phyloP scores from a whole-genome alignment of 1,140 invertebrate genomes.

The Brachionus sp. region DNA sequence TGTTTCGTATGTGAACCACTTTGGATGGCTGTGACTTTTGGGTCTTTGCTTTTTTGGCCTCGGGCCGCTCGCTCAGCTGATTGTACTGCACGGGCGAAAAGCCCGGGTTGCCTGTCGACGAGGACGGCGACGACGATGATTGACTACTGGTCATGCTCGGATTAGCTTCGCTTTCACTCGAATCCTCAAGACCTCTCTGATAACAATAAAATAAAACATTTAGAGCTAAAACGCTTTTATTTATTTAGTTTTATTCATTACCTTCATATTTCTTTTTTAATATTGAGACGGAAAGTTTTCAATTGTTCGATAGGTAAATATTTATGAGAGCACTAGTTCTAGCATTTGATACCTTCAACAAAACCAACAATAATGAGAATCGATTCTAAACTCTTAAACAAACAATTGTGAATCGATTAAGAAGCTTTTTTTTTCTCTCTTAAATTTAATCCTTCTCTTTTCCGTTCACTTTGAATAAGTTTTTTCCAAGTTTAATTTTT shows the following conservation, averaged over 20 bases:
- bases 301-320: conserved; percentile 34
- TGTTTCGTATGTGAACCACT: conserved; percentile 92
- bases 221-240: background rate
- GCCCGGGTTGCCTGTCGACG: background rate
- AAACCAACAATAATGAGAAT: background rate
- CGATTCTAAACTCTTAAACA: conserved; percentile 18
- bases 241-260: conserved; percentile 20
- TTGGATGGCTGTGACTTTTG: conserved; percentile 68
- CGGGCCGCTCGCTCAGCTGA: background rate
- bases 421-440: background rate
- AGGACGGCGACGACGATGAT: conserved; percentile 15
- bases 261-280: conserved; percentile 35
- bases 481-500: no score
- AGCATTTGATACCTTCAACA: conserved; percentile 17
- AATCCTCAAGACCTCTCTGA: conserved; percentile 32
- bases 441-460: background rate
- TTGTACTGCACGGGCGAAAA: conserved; percentile 13
- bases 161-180: conserved; percentile 15
- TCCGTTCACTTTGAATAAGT: background rate
- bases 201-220: background rate
- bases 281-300: background rate
- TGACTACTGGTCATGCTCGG: background rate
- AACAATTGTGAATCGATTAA: conserved; percentile 33
- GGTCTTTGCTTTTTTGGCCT: conserved; percentile 36
- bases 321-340: conserved; percentile 31